These are phyloP conservation scores for Eulemur rubriventer DNA, from an alignment of 2,797 vertebrate species.

Conservation along the genomic window DNA sequence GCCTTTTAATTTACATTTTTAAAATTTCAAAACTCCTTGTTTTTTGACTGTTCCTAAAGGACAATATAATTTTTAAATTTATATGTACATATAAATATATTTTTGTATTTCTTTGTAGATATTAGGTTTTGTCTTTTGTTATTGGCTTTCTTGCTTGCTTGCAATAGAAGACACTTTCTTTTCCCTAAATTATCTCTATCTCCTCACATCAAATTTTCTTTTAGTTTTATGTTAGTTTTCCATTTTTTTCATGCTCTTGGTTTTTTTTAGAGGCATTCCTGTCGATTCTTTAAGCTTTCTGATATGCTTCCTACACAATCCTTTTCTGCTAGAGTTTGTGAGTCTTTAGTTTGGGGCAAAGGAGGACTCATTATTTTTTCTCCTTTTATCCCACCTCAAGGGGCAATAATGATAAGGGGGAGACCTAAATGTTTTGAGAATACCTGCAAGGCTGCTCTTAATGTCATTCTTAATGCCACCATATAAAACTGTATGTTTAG, in stretches of 20 bases:
- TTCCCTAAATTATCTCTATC: background rate
- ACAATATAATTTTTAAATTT: background rate
- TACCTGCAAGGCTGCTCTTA: background rate
- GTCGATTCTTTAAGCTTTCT: background rate
- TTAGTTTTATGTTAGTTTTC: constrained; percentile 7
- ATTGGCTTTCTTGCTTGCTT: constrained; percentile 10
- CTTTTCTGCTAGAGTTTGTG: background rate
- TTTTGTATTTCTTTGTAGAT: background rate
- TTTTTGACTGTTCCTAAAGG: background rate
- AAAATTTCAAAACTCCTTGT: background rate
- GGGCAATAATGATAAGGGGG: background rate
- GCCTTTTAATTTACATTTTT: background rate
- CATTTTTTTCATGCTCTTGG: background rate
- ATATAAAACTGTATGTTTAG: background rate
- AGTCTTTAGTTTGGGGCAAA: background rate
- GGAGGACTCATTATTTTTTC: background rate
- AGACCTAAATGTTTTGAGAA: background rate
- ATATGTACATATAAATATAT: background rate
- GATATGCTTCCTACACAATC: background rate
- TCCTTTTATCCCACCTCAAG: background rate
- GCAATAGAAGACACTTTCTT: background rate
- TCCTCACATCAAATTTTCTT: constrained; percentile 13
- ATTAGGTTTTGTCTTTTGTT: background rate
- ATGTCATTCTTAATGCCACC: background rate
- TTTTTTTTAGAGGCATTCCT: background rate